A percentile compares a stretch with the other conserved stretches of the same genome.
These are phyloP conservation scores for Clarias pachynema DNA, from an alignment of 2,797 vertebrate species.

Conservation along the genomic window DNA sequence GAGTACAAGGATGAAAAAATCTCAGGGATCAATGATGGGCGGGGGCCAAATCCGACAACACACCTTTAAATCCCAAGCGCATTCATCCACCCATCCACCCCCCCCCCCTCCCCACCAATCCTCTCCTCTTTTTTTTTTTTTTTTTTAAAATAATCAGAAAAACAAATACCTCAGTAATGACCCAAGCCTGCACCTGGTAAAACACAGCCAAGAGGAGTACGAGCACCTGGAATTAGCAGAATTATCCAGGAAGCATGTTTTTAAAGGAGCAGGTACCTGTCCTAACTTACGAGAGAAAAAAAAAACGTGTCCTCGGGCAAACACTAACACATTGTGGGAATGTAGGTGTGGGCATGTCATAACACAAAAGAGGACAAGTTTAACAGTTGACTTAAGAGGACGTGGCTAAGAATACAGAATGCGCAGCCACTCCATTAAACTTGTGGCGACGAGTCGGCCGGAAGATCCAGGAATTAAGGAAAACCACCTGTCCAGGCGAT, in stretches of 20 bases:
- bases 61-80: conserved; percentile 66
- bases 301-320: conserved; percentile 32
- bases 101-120: not conserved
- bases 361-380: conserved; percentile 42
- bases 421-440: conserved; percentile 40
- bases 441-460: conserved; percentile 19
- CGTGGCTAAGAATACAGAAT: conserved; percentile 33
- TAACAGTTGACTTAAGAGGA: conserved; percentile 42
- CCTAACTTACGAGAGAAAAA: conserved; percentile 30
- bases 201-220: conserved; percentile 64
- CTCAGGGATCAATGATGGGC: conserved; percentile 56
- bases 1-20: conserved; percentile 25
- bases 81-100: no score
- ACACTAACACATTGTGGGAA: conserved; percentile 42
- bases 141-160: conserved; percentile 74
- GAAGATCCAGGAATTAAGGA: conserved; percentile 31
- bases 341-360: conserved; percentile 47
- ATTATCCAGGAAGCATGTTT: conserved; percentile 66
- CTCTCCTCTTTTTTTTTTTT: conserved; percentile 31
- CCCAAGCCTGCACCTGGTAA: conserved; percentile 77
- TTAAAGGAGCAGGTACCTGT: conserved; percentile 68
- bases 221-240: conserved; percentile 78
- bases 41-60: conserved; percentile 67
- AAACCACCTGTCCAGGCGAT: not conserved
- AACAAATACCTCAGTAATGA: conserved; percentile 81